Conservation (phyloP, 1,140 invertebrate species). For the Bursaphelenchus mucronatus region DNA sequence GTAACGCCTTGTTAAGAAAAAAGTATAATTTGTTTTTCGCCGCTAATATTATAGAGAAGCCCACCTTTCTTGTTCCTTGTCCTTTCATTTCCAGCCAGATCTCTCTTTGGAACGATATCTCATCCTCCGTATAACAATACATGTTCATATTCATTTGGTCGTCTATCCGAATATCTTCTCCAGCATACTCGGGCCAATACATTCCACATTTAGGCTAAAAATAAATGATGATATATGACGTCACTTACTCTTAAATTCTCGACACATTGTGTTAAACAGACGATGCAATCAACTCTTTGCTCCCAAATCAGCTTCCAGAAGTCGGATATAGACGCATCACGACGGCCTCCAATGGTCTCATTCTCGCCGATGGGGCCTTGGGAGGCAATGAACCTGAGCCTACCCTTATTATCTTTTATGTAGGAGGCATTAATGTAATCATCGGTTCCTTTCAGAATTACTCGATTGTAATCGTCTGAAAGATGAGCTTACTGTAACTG, state of each 20-base stretch:
- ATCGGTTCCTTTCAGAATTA: constrained; percentile 28
- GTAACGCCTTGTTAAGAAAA: no score
- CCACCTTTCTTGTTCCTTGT: constrained; percentile 38
- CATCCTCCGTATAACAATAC: constrained; percentile 44
- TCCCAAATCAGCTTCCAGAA: constrained; percentile 64
- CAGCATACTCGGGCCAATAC: constrained; percentile 46
- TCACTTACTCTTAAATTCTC: constrained; percentile 60
- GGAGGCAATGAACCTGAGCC: constrained; percentile 38
- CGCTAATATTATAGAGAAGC: not conserved
- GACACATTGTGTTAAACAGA: constrained; percentile 62
- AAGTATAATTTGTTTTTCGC: no score
- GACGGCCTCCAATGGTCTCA: constrained; percentile 31
- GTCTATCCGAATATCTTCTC: constrained; percentile 32
- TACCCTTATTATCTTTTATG: constrained; percentile 23
- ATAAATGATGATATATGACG: not conserved
- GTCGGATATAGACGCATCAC: constrained; percentile 42
- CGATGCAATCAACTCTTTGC: constrained; percentile 61
- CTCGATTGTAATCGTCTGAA: constrained; percentile 48
- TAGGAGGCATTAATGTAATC: constrained; percentile 49
- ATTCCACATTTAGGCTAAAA: constrained; percentile 42
- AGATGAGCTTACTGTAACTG: constrained; percentile 11
- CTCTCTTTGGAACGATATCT: constrained; percentile 48
- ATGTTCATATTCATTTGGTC: constrained; percentile 31
- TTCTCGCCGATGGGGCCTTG: constrained; percentile 36
- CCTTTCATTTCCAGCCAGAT: constrained; percentile 37